Evolutionary conservation across 2,888 invertebrate genomes (phyloP).

Genomic region (Acronicta aceris): DNA sequence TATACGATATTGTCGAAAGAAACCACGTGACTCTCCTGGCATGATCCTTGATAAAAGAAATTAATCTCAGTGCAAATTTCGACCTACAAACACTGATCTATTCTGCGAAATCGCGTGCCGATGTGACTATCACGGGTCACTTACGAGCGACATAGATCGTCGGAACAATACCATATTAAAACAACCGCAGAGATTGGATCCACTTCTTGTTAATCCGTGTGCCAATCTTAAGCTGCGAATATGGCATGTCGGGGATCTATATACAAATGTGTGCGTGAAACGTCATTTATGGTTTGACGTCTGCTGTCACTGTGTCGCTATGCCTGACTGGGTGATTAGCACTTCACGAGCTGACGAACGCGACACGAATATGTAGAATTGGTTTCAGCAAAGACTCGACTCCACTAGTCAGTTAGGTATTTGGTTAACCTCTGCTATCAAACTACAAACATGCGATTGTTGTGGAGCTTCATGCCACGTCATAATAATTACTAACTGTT

Average conservation of each 20-base stretch:
- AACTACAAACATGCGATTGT: too few relatives aligned
- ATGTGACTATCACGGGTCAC: constrained; percentile 13
- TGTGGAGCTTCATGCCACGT: too few relatives aligned
- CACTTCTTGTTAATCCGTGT: constrained; percentile 19
- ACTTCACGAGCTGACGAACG: constrained; percentile 17
- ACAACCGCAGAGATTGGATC: constrained; percentile 25
- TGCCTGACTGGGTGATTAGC: constrained; percentile 43
- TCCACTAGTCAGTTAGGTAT: too few relatives aligned
- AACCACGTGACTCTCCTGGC: constrained; percentile 12
- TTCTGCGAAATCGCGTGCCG: constrained; percentile 48
- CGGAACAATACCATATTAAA: constrained; percentile 48
- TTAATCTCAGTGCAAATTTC: constrained; percentile 43
- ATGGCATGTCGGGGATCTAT: constrained; percentile 1
- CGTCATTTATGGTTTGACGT: constrained; percentile 10
- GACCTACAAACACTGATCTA: constrained; percentile 36
- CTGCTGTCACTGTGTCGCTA: constrained; percentile 16
- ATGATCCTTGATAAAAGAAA: constrained; percentile 32
- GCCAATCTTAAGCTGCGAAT: constrained; percentile 27
- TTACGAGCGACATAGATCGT: constrained; percentile 35
- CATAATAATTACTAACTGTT: too few relatives aligned
- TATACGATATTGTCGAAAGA: constrained; percentile 24
- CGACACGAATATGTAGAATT: constrained; percentile 21
- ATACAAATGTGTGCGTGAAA: constrained; percentile 6
- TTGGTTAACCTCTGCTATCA: too few relatives aligned
- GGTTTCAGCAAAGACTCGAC: constrained; percentile 7